Percentiles rank a stretch among this genome's conserved stretches.
Conservation (phyloP, 2,113 vertebrate genomes). For the Phrynosoma blainvillii region DNA sequence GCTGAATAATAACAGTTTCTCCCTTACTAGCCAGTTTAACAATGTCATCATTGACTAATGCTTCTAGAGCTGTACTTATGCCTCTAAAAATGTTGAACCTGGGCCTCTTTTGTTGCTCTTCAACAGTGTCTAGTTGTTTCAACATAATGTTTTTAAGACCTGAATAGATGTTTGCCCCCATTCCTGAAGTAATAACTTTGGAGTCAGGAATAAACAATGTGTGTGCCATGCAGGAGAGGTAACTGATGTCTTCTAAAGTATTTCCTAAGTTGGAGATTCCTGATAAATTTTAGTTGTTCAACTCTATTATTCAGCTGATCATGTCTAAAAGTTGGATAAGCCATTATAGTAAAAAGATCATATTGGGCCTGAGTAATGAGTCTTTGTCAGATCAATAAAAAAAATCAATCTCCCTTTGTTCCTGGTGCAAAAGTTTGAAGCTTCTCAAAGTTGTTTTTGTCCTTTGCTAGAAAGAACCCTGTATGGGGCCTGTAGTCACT, state of each 20-base stretch:
- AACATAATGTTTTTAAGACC: background rate
- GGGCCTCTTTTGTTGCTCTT: background rate
- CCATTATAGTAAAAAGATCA: background rate
- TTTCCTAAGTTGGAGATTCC: background rate
- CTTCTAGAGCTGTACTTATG: background rate
- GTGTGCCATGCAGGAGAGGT: background rate
- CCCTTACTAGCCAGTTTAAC: background rate
- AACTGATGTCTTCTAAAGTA: background rate
- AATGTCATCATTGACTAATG: background rate
- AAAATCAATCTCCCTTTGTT: slow-evolving; percentile 8
- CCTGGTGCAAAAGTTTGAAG: background rate
- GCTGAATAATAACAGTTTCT: background rate
- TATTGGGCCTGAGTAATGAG: background rate
- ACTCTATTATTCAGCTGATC: background rate
- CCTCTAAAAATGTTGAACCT: background rate
- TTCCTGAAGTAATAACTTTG: background rate
- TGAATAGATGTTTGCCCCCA: background rate
- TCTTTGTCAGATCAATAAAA: background rate
- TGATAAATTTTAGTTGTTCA: background rate
- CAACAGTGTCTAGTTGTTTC: background rate
- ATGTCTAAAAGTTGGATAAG: background rate
- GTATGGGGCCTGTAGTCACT: background rate
- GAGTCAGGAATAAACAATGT: background rate
- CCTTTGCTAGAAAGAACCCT: background rate
- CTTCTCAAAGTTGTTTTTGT: background rate